Conservation (phyloP, 2,113 vertebrate genomes). For the Acanthisitta chloris region DNA sequence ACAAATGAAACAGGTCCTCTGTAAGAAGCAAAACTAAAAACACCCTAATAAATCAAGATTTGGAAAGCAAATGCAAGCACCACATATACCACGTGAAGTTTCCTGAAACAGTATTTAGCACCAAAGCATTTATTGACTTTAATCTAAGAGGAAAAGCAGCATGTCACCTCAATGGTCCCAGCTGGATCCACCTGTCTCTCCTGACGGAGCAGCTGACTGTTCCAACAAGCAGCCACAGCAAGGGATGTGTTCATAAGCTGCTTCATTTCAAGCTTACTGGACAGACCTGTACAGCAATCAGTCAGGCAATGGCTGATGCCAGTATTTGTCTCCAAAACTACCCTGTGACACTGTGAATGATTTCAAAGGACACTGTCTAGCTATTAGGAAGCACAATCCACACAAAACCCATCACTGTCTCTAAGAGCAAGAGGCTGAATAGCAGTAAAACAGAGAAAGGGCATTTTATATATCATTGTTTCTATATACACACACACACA, state of each 20-base stretch:
- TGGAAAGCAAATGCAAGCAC: neutral
- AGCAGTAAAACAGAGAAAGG: neutral
- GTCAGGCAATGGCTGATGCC: neutral
- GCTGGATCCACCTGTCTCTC: neutral
- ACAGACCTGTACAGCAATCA: neutral
- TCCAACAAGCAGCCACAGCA: neutral
- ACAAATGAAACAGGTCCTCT: neutral
- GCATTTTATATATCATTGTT: neutral
- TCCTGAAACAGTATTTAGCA: neutral
- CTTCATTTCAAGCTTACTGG: neutral
- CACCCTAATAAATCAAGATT: neutral
- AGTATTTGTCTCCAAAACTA: neutral
- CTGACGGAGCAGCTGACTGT: accelerated
- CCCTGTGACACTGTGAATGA: neutral
- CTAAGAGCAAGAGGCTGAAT: accelerated
- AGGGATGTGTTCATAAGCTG: accelerated
- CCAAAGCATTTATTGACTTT: neutral
- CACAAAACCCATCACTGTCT: neutral
- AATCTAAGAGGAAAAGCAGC: neutral
- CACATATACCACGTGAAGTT: neutral
- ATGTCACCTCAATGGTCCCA: neutral
- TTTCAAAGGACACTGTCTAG: neutral
- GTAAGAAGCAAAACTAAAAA: neutral
- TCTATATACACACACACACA: accelerated
- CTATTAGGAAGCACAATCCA: neutral